A percentile compares a stretch with the other conserved stretches of the same genome.
These are phyloP conservation scores for Gnatocerus cornutus DNA, from an alignment of 2,888 invertebrate genomes.

Conservation along the genomic window DNA sequence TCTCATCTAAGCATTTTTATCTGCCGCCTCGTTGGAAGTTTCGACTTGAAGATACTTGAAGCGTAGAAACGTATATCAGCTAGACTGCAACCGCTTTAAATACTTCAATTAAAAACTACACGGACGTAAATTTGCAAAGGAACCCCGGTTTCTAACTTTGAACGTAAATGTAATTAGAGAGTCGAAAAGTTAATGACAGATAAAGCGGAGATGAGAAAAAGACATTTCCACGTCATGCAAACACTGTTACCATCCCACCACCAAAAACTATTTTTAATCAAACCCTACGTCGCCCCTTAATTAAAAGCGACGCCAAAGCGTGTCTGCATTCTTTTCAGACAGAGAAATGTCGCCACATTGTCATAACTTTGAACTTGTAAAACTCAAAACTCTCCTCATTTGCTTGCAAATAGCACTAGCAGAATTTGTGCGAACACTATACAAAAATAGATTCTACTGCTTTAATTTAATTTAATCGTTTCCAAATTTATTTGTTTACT, in stretches of 20 bases:
- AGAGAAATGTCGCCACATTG: conserved; percentile 16
- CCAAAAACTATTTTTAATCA: background rate
- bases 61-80: conserved; percentile 39
- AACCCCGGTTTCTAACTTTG: conserved; percentile 34
- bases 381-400: conserved; percentile 23
- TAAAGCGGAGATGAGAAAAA: conserved; percentile 17
- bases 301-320: too few species aligned
- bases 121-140: conserved; percentile 43
- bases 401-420: conserved; percentile 15
- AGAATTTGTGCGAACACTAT: conserved; percentile 8
- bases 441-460: background rate
- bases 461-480: too few species aligned
- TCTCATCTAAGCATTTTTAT: conserved; percentile 28
- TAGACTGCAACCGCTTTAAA: conserved; percentile 45
- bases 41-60: conserved; percentile 28
- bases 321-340: background rate
- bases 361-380: conserved; percentile 29
- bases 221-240: conserved; percentile 6
- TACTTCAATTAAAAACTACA: conserved; percentile 50
- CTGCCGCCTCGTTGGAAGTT: conserved; percentile 14
- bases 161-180: conserved; percentile 44
- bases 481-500: too few species aligned
- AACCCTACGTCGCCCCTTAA: background rate
- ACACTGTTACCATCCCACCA: background rate
- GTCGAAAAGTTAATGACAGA: conserved; percentile 43